Evolutionary conservation across 2,113 vertebrate species (phyloP).

Genomic region (Mellivora capensis): DNA sequence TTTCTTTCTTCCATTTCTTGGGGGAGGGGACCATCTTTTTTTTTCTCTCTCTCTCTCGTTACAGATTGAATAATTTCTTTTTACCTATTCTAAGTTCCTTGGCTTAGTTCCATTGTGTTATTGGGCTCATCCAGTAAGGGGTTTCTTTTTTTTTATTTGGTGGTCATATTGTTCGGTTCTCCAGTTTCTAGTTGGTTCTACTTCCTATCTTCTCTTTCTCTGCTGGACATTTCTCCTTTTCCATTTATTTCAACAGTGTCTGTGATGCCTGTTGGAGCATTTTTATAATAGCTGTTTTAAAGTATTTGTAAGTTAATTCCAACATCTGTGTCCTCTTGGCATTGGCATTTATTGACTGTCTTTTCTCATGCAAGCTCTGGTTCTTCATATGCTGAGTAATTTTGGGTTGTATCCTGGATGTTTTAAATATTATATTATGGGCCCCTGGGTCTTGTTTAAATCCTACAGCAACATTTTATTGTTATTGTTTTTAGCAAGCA

Average conservation of each 20-base stretch:
- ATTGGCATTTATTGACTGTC: slow-evolving; percentile 10
- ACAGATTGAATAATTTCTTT: neutral
- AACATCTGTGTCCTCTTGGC: neutral
- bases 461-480: neutral
- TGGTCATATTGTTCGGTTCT: neutral
- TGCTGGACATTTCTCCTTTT: neutral
- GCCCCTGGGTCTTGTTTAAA: neutral
- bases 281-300: neutral
- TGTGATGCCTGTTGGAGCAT: neutral
- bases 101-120: neutral
- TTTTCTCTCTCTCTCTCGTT: neutral
- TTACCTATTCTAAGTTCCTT: neutral
- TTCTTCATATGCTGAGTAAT: slow-evolving; percentile 44
- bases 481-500: slow-evolving; percentile 13
- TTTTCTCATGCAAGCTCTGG: slow-evolving; percentile 37
- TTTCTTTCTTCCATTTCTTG: neutral
- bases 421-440: slow-evolving; percentile 9
- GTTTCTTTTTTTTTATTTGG: neutral
- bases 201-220: slow-evolving; percentile 29
- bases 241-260: slow-evolving; percentile 8
- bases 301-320: slow-evolving; percentile 44
- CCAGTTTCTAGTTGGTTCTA: slow-evolving; percentile 20
- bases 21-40: neutral
- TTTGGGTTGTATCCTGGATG: neutral
- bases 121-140: neutral